Percentiles rank a stretch among this genome's conserved stretches.
Conservation (phyloP, 1,140 invertebrate genomes). For the Phocides pigmalion region DNA sequence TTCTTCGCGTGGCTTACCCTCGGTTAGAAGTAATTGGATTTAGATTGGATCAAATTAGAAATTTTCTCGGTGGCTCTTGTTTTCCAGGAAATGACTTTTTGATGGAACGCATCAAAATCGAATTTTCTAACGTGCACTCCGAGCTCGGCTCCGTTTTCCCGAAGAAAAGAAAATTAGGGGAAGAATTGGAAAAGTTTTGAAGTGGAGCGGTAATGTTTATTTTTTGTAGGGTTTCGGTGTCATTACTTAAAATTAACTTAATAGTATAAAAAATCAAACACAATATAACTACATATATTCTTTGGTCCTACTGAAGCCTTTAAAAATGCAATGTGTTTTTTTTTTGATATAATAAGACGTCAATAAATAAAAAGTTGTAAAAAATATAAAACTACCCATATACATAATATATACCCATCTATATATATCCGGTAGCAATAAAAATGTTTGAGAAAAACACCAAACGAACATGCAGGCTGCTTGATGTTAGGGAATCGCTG, state of each 20-base stretch:
- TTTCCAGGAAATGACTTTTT: slow-evolving; percentile 73
- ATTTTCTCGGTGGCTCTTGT: slow-evolving; percentile 72
- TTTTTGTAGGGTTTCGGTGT: background rate
- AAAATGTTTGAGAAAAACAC: no score
- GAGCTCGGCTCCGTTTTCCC: slow-evolving; percentile 35
- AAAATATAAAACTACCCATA: no score
- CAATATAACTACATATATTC: no score
- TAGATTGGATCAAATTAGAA: slow-evolving; percentile 79
- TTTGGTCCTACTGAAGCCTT: no score
- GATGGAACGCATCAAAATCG: slow-evolving; percentile 73
- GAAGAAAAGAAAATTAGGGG: slow-evolving; percentile 27
- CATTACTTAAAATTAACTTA: background rate
- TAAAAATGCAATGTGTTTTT: no score
- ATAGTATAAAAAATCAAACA: no score
- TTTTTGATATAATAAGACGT: no score
- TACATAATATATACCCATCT: no score
- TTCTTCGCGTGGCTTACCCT: slow-evolving; percentile 56
- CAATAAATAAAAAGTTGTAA: no score
- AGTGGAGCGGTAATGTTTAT: slow-evolving; percentile 16
- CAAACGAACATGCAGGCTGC: no score
- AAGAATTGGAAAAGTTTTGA: slow-evolving; percentile 41
- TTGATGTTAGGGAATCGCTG: no score
- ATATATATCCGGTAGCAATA: no score
- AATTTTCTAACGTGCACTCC: slow-evolving; percentile 52
- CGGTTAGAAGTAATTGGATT: slow-evolving; percentile 75